Evolutionary conservation across 2,797 vertebrate species (phyloP).

Genomic region (Enteromius afrohamiltoni): DNA sequence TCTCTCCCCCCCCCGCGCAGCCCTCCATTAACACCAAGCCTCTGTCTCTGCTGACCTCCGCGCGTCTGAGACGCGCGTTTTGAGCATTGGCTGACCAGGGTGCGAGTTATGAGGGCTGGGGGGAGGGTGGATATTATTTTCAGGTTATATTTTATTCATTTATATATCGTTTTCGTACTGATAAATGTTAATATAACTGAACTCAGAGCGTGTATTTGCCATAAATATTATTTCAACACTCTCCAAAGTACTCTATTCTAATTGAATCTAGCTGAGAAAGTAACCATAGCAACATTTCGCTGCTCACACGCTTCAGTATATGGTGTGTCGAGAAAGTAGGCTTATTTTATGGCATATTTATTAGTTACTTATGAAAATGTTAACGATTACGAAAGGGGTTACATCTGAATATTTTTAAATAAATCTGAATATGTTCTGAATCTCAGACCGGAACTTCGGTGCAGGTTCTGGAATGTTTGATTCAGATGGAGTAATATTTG

Average conservation of each 20-base stretch:
- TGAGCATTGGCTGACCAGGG: background rate
- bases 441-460: too few relatives aligned
- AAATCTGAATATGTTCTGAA: background rate
- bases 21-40: slow-evolving; percentile 4
- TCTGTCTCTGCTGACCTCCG: slow-evolving; percentile 2
- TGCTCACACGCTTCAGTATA: background rate
- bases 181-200: background rate
- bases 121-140: background rate
- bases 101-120: background rate
- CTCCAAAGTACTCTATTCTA: background rate
- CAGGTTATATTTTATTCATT: background rate
- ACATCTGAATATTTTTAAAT: background rate
- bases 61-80: slow-evolving; percentile 1
- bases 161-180: background rate
- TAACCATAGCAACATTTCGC: slow-evolving; percentile 7
- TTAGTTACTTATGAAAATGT: background rate
- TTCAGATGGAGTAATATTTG: too few relatives aligned
- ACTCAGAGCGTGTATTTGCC: background rate
- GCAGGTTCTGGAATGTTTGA: too few relatives aligned
- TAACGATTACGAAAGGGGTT: background rate
- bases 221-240: background rate
- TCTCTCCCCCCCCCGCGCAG: background rate
- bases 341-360: background rate
- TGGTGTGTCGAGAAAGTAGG: background rate
- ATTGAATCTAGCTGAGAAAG: background rate